phyloP scores from a whole-genome alignment of 2,113 vertebrate genomes.

The Corythornis cristatus region DNA sequence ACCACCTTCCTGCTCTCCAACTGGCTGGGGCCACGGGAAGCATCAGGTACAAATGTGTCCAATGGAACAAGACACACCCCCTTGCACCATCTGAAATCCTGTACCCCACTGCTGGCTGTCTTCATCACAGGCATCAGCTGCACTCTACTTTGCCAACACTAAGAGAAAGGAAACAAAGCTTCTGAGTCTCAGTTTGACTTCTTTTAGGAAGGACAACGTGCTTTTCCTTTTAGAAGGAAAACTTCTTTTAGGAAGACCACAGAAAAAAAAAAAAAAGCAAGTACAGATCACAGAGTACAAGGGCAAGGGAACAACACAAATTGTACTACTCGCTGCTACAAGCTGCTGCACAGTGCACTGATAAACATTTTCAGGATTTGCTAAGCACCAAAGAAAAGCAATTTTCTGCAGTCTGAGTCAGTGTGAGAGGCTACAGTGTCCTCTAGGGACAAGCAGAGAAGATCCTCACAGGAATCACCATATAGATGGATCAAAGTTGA shows the following conservation, averaged over 20 bases:
- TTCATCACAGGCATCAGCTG: background rate
- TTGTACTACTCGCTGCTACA: background rate
- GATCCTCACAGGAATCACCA: background rate
- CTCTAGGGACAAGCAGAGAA: background rate
- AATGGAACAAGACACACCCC: background rate
- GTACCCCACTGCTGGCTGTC: too few relatives aligned
- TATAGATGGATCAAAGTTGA: background rate
- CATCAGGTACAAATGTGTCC: accelerated
- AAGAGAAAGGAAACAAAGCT: background rate
- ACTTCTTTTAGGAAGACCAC: background rate
- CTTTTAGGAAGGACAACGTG: background rate
- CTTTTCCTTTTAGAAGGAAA: too few relatives aligned
- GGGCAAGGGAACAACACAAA: background rate
- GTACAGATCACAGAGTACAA: background rate
- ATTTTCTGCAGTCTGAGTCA: background rate
- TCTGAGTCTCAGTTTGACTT: background rate
- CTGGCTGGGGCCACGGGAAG: accelerated
- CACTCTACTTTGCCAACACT: background rate
- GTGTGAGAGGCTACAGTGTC: background rate
- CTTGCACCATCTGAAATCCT: accelerated
- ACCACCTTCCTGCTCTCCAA: background rate
- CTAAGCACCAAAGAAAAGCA: background rate
- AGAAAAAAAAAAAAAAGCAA: too few relatives aligned
- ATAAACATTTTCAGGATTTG: background rate
- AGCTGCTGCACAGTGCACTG: background rate